Evolutionary conservation across 2,113 vertebrate species (phyloP).

Genomic region (Tamias sibiricus): DNA sequence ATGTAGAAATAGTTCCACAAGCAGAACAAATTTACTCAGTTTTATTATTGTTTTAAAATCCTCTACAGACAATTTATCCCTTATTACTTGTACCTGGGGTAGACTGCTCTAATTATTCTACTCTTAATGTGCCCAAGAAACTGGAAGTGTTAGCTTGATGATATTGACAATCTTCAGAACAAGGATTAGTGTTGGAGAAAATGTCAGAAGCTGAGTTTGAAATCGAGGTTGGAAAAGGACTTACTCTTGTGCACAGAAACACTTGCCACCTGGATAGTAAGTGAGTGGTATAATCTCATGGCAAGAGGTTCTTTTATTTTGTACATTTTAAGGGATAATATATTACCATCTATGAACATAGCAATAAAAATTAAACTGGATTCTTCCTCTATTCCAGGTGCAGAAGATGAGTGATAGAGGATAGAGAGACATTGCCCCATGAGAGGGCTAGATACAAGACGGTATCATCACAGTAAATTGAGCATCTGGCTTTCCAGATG

Average conservation of each 20-base stretch:
- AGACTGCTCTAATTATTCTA: background rate
- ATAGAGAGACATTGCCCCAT: fast-evolving
- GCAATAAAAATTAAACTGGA: background rate
- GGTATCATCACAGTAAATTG: background rate
- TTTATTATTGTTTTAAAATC: conserved; percentile 14
- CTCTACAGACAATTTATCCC: background rate
- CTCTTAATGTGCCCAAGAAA: background rate
- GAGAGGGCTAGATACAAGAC: no score
- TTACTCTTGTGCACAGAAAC: background rate
- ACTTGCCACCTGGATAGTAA: background rate
- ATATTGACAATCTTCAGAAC: background rate
- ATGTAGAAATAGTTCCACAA: background rate
- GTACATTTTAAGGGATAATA: background rate
- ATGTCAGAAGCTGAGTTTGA: background rate
- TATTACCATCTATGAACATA: background rate
- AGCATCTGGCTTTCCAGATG: background rate
- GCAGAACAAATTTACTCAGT: background rate
- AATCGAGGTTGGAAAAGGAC: background rate
- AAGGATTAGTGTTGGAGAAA: background rate
- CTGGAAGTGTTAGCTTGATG: background rate
- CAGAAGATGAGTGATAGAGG: background rate
- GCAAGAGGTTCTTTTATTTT: background rate
- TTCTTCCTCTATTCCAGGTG: no score
- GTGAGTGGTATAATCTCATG: background rate
- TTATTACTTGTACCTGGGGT: background rate